Base-by-base conservation (phyloP, 1,140 invertebrate species). In the Manduca sexta region DNA sequence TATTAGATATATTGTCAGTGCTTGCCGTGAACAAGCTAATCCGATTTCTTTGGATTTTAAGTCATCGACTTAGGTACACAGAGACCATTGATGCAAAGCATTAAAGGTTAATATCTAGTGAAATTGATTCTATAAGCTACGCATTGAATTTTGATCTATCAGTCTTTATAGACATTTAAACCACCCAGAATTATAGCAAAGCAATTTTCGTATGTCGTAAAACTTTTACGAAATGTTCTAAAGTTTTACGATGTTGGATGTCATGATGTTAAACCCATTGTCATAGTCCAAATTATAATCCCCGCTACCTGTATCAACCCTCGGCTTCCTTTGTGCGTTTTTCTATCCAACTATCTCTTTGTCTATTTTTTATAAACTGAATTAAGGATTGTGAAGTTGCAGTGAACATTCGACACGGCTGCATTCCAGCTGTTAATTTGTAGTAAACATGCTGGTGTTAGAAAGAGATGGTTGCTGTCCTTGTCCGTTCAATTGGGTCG, bases 361-460 rank as follows among this genome's bases (percentile, higher is more conserved):
- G 73, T 74, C 48, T 38, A 53, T 52, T 55, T 74, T 81, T 79
- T 75, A 65, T 66, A 54, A 62, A 74, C 74, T 72, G 62, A 72
- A 74, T 77, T 77, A 75, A 67, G 49, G 47, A 57, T 76, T 76
- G 72, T 78, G 70, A 69, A 71, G 73, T 70, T 72, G 69, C 67
- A 69, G 56, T 63, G 56, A 76, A 47, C 57, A 74, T 81, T 80
- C 64, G 75, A 76, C 64, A 62, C 69, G 67, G 70, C 58, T 62
- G 54, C 74, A 84, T 80, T 76, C 77, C 74, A 62, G 52, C 66
- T 72, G 72, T 65, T 83, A 77, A 80, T 81, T 74, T 71, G 64
- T 60, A 68, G 56, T 21, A 29, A 12, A 43, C 15, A 11, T 15
- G 21, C 45, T 52, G 39, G 34, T 50, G 53, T 44, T 35, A 30